phyloP scores from a whole-genome alignment of 1,140 invertebrate species.

The Cardiocondyla obscurior region DNA sequence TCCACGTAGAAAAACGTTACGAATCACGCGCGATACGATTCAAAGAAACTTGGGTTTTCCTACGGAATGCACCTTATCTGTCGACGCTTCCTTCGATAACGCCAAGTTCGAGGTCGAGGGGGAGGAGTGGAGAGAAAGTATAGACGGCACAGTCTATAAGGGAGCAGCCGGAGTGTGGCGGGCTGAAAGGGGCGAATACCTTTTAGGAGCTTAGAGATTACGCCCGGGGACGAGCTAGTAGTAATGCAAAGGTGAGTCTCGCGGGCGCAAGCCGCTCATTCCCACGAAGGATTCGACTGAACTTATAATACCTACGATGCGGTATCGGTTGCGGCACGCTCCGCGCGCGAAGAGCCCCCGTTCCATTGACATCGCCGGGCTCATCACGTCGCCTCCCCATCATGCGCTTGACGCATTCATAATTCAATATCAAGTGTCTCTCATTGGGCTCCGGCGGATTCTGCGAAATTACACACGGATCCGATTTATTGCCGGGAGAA shows the following conservation, averaged over 20 bases:
- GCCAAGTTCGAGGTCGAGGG: conserved; percentile 44
- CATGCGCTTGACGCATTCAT: conserved; percentile 65
- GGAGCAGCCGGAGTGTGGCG: conserved; percentile 49
- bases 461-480: conserved; percentile 43
- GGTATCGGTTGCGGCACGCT: conserved; percentile 74
- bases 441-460: conserved; percentile 8
- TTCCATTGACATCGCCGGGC: conserved; percentile 52
- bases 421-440: conserved; percentile 68
- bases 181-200: conserved; percentile 78
- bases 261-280: conserved; percentile 77
- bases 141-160: conserved; percentile 37
- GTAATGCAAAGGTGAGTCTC: conserved; percentile 80
- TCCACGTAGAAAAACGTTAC: background rate
- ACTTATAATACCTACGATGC: conserved; percentile 79
- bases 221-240: conserved; percentile 76
- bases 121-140: conserved; percentile 44
- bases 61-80: background rate
- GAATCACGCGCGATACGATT: background rate
- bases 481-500: conserved; percentile 22
- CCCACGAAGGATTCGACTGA: conserved; percentile 81
- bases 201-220: conserved; percentile 83
- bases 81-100: background rate
- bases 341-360: conserved; percentile 34
- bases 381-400: conserved; percentile 34
- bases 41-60: background rate